phyloP scores from a whole-genome alignment of 2,113 vertebrate genomes.

The Sphaerodactylus townsendi region DNA sequence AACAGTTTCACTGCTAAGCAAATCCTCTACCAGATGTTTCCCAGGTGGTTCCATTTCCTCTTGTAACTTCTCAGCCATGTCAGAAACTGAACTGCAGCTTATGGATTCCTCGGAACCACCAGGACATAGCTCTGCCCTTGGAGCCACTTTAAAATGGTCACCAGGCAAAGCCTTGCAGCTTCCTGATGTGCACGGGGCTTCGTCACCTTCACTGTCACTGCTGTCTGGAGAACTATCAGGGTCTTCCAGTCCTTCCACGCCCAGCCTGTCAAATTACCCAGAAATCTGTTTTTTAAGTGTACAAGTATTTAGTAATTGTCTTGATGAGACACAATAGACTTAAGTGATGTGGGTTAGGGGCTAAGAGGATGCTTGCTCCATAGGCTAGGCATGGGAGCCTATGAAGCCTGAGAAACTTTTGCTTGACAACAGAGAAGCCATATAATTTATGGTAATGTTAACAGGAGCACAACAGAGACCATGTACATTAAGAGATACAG shows the following conservation, averaged over 20 bases:
- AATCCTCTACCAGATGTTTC: neutral
- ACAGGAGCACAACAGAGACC: neutral
- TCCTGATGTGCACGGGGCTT: constrained; percentile 45
- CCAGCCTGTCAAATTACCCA: constrained; percentile 74
- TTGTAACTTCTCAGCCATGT: neutral
- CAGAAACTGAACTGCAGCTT: neutral
- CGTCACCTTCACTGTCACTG: constrained; percentile 65
- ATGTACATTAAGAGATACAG: too few relatives aligned
- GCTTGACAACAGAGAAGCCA: neutral
- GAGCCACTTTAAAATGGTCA: neutral
- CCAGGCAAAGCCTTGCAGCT: constrained; percentile 23
- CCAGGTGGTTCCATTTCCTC: neutral
- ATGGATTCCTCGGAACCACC: constrained; percentile 7
- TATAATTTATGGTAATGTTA: neutral
- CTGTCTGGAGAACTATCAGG: constrained; percentile 70
- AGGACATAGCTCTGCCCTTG: constrained; percentile 12
- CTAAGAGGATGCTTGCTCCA: neutral
- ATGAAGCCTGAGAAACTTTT: neutral
- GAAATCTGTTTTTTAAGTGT: neutral
- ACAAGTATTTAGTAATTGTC: neutral
- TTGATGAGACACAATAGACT: neutral
- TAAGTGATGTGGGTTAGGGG: neutral
- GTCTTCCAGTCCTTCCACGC: constrained; percentile 73
- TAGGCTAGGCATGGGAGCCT: neutral
- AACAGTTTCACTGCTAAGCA: neutral